Evolutionary conservation across 2,113 vertebrate species (phyloP).

Genomic region (Macrotis lagotis): DNA sequence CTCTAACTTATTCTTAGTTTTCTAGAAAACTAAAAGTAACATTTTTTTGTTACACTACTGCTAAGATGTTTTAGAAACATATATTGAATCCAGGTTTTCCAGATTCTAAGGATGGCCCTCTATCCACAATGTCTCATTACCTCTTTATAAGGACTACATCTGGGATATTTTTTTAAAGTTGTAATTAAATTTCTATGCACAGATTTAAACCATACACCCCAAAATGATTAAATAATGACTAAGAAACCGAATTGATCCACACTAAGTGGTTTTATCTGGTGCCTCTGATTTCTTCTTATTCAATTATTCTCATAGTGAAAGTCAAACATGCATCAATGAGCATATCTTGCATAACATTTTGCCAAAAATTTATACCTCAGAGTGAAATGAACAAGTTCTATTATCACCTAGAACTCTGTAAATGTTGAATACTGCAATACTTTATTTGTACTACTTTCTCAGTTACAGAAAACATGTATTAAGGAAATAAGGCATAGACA

Average conservation of each 20-base stretch:
- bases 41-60: neutral
- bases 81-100: neutral
- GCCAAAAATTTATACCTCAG: neutral
- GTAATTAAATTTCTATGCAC: neutral
- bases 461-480: neutral
- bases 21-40: neutral
- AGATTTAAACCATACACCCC: neutral
- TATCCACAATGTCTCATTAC: neutral
- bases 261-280: neutral
- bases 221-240: neutral
- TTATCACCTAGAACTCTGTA: neutral
- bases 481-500: neutral
- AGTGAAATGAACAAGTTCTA: neutral
- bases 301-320: neutral
- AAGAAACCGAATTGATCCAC: neutral
- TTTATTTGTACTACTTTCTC: neutral
- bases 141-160: neutral
- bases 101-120: neutral
- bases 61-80: neutral
- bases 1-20: neutral
- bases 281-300: neutral
- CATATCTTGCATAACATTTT: neutral
- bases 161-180: neutral
- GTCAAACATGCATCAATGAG: neutral
- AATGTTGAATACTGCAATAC: neutral